Evolutionary conservation across 2,888 invertebrate genomes (phyloP), one percentile per base, ranked within the genome.

Genomic region (Campaea margaritaria): DNA sequence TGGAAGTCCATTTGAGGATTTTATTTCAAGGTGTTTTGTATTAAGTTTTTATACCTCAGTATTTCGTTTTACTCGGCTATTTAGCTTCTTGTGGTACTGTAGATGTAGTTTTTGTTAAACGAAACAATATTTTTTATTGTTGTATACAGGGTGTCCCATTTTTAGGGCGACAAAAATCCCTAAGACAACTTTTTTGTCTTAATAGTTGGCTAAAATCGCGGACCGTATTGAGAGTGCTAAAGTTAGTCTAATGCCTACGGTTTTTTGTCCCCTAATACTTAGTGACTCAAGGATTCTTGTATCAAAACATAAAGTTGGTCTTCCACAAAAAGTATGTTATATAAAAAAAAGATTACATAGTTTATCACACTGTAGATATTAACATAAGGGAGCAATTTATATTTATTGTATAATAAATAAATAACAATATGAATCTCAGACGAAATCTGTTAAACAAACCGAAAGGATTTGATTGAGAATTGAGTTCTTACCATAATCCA

Each of bases 361-460:
- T 63, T 61, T 59, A 62, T 59, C 70, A 81, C 73, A 75, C 72
- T 85, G 87, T 88, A 89, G 87, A 85, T 85, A 85, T 79, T 83
- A 81, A 88, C 78, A 81, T 90, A 89, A 89, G 91, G 91, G 91
- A 91, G 83, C 91, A 91, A 91, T 85, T 69, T 88, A 85, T 47
- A 52, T 41, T 47, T 81, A 81, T 80, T 78, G 81, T 79, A n/a
- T n/a, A n/a, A n/a, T n/a, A 75, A 78, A 75, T 74, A 75, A 75
- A 79, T 82, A 85, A 69, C 50, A 62, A 62, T 68, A 71, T 73
- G 69, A 82, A 81, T 80, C 74, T 80, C 75, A 72, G 39, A 42
- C 39, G 43, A 49, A 52, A 58, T 53, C 14, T 49, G 12, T 47
- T 36, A 52, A 51, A 12, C n/a, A 36, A 39, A 39, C 48, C 27